These are phyloP conservation scores for Tragelaphus scriptus DNA, from an alignment of 2,113 vertebrate genomes.

Conservation along the genomic window DNA sequence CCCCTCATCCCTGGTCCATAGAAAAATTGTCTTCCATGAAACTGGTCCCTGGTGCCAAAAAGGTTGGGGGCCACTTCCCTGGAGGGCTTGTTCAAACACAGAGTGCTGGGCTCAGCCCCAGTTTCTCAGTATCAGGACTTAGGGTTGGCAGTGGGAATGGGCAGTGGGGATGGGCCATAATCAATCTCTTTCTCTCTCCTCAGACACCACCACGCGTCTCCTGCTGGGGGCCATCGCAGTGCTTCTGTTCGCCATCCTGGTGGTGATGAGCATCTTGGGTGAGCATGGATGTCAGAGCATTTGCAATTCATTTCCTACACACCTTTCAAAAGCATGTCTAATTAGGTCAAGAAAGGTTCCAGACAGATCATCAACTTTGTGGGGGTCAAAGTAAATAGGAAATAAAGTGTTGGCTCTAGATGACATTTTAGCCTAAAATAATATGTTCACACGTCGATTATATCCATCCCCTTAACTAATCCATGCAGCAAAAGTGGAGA, in stretches of 20 bases:
- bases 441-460: not conserved
- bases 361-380: accelerated
- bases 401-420: not conserved
- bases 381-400: not conserved
- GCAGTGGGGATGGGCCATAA: accelerated
- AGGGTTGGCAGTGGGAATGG: accelerated
- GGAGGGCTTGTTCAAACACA: not conserved
- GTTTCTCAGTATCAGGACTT: not conserved
- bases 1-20: not conserved
- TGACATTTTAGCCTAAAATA: not conserved
- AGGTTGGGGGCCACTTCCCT: not conserved
- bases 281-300: not conserved
- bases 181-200: not conserved
- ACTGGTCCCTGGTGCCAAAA: not conserved
- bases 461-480: not conserved
- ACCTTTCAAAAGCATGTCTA: not conserved
- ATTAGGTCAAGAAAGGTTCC: not conserved
- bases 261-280: constrained; percentile 75
- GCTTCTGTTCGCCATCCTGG: constrained; percentile 71
- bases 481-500: no score
- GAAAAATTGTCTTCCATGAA: not conserved
- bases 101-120: not conserved
- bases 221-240: constrained; percentile 68
- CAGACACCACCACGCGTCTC: constrained; percentile 71
- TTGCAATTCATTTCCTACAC: accelerated